These are phyloP conservation scores for Thumatha senex DNA, from an alignment of 2,888 invertebrate species.

Conservation along the genomic window DNA sequence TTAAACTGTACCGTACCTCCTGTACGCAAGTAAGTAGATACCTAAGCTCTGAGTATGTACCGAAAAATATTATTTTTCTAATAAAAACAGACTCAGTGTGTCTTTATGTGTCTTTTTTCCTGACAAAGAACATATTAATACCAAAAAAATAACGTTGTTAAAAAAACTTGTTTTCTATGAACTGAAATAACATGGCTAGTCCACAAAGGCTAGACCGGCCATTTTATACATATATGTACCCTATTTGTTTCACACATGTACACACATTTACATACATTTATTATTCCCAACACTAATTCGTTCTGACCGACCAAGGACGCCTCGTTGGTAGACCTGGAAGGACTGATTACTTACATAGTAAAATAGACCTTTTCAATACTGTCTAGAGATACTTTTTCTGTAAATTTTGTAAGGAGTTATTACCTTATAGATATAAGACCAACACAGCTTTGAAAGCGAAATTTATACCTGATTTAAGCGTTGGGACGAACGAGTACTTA, in stretches of 20 bases:
- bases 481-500: constrained; percentile 25
- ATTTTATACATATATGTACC: constrained; percentile 31
- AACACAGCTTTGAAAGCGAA: constrained; percentile 76
- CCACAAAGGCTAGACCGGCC: constrained; percentile 27
- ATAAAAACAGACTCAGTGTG: too few relatives aligned
- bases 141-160: background rate
- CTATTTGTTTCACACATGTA: constrained; percentile 40
- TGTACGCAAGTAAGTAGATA: too few relatives aligned
- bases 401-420: constrained; percentile 34
- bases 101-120: too few relatives aligned
- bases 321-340: constrained; percentile 61
- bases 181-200: constrained; percentile 28
- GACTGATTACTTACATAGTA: constrained; percentile 41
- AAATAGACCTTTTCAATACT: constrained; percentile 28
- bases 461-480: constrained; percentile 66
- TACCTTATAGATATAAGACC: constrained; percentile 40
- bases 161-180: constrained; percentile 37
- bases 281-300: constrained; percentile 81
- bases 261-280: constrained; percentile 79
- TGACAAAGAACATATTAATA: too few relatives aligned
- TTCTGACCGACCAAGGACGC: constrained; percentile 78
- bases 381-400: constrained; percentile 30
- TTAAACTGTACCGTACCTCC: too few relatives aligned
- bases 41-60: too few relatives aligned
- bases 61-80: too few relatives aligned